Base-by-base conservation (phyloP, 2,113 vertebrate species). In the Cheilinus undulatus region DNA sequence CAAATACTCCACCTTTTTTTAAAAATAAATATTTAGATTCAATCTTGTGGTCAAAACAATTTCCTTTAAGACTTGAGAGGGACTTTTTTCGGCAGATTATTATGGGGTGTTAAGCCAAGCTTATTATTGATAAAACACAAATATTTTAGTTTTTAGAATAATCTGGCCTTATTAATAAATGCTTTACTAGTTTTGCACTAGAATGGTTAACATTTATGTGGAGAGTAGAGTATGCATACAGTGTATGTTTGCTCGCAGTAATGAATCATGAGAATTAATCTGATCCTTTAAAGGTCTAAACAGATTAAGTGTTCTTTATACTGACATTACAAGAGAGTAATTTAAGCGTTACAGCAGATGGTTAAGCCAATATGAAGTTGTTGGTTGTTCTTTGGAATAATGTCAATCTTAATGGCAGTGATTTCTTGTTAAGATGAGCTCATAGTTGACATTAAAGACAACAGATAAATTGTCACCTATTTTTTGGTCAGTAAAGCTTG, bases 141-240 rank as follows among this genome's bases (percentile, higher is more conserved):
- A 5, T 40, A 12, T 40, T 42, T 17, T 6, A 5, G 7, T 42
- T 42, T 42, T 42, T 17, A 36, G 34, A 42, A 42, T 0, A 19
- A 20, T 51, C 43, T 58, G 19, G 5, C 53, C 23, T 51, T 17
- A 65, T 26, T 2, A 20, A 38, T n/a, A 17, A 42, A 48, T 23
- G 23, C 14, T 56, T 27, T 20, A 43, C 42, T 65, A 48, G 32
- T 27, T 82, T 61, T 60, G 63, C 62, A 76, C 59, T 64, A 19
- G 6, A 17, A 64, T 5, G 5, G 20, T 63, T 3, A n/a, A 52
- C n/a, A 34, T 62, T 64, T 59, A 23, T 60, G 69, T 69, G 19
- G 38, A 19, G 23, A 50, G 50, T 66, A 61, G 48, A 57, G n/a
- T 46, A 38, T 66, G 11, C 36, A 50, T 56, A 57, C 45, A 69